A percentile compares a stretch with the other conserved stretches of the same genome.
phyloP scores from a whole-genome alignment of 1,140 invertebrate genomes.

The Macrocentrus cingulum region DNA sequence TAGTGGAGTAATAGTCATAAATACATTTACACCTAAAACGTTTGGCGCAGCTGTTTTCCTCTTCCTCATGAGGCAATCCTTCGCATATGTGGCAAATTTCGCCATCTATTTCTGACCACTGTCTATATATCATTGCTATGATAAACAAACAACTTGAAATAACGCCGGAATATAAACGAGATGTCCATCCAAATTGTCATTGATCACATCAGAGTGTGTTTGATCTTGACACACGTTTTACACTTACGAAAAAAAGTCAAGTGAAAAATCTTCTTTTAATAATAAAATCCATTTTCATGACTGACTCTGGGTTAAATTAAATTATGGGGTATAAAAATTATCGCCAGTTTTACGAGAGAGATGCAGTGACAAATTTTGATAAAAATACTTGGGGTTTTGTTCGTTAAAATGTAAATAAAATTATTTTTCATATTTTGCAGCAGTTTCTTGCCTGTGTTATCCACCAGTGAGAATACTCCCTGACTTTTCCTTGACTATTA shows the following conservation, averaged over 20 bases:
- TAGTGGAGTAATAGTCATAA: neutral
- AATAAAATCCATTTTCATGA: neutral
- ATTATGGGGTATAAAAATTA: slow-evolving; percentile 1
- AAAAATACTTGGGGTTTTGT: too few relatives aligned
- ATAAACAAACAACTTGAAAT: neutral
- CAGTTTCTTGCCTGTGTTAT: too few relatives aligned
- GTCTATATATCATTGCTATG: neutral
- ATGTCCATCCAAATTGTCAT: neutral
- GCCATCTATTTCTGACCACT: neutral
- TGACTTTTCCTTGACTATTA: neutral
- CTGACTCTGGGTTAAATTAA: neutral
- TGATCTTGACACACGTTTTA: neutral
- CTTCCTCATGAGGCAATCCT: neutral
- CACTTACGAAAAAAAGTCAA: neutral
- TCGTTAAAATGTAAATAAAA: too few relatives aligned
- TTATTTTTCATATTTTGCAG: too few relatives aligned
- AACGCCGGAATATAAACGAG: too few relatives aligned
- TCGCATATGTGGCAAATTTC: neutral
- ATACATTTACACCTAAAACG: neutral
- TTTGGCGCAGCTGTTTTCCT: slow-evolving; percentile 2
- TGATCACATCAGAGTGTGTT: neutral
- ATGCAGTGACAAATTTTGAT: neutral
- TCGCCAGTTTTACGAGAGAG: too few relatives aligned
- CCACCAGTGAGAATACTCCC: too few relatives aligned
- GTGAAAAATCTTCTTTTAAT: neutral